Evolutionary conservation across 2,888 invertebrate species (phyloP).

Genomic region (Agrilus biguttatus): DNA sequence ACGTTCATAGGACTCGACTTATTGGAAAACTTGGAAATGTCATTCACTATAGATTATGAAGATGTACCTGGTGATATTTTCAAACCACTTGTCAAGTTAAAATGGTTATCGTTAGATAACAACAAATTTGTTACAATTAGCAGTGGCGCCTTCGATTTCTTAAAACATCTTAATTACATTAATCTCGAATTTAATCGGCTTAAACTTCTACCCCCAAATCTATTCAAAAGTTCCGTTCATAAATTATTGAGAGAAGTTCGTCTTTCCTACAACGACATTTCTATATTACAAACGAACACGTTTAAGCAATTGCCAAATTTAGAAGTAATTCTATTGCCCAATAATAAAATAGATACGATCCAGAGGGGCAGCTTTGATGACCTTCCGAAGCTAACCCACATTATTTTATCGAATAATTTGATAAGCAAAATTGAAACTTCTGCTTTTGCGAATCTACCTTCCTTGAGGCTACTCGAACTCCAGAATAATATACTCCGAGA

Average conservation of each 20-base stretch:
- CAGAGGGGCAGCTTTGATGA: slow-evolving; percentile 60
- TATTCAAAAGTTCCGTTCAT: slow-evolving; percentile 56
- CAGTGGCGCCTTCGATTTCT: slow-evolving; percentile 53
- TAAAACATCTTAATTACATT: slow-evolving; percentile 60
- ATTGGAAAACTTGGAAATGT: slow-evolving; percentile 71
- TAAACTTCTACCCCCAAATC: slow-evolving; percentile 48
- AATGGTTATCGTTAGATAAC: slow-evolving; percentile 77
- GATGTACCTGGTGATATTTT: slow-evolving; percentile 64
- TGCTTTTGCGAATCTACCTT: slow-evolving; percentile 62
- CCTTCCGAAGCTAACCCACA: slow-evolving; percentile 62
- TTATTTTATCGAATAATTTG: slow-evolving; percentile 73
- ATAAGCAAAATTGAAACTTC: slow-evolving; percentile 56
- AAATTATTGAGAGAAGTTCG: slow-evolving; percentile 62
- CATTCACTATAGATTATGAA: slow-evolving; percentile 71
- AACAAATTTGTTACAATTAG: slow-evolving; percentile 67
- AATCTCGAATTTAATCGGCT: slow-evolving; percentile 79
- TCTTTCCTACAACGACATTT: slow-evolving; percentile 68
- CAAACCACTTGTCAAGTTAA: slow-evolving; percentile 55
- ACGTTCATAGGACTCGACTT: slow-evolving; percentile 65
- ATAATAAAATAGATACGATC: slow-evolving; percentile 59
- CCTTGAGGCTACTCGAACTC: slow-evolving; percentile 62
- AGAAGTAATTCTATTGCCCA: slow-evolving; percentile 63
- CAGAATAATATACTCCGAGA: slow-evolving; percentile 62
- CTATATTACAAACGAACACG: slow-evolving; percentile 48
- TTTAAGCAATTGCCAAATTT: slow-evolving; percentile 60